Conservation (phyloP, 2,113 vertebrate genomes). For the Channa argus region DNA sequence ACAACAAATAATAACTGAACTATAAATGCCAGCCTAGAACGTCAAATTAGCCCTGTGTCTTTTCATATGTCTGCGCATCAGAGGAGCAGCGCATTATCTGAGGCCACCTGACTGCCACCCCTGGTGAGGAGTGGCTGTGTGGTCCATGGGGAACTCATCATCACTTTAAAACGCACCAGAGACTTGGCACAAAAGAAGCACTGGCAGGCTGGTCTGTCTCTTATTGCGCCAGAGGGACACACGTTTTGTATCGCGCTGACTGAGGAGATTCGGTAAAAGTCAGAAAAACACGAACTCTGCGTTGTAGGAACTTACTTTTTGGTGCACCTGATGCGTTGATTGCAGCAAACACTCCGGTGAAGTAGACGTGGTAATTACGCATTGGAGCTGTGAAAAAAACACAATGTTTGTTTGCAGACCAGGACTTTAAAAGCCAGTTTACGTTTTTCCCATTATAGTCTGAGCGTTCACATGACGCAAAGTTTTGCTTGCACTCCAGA, state of each 20-base stretch:
- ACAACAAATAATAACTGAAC: background rate
- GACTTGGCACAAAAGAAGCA: slow-evolving; percentile 73
- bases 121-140: slow-evolving; percentile 58
- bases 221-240: slow-evolving; percentile 51
- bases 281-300: slow-evolving; percentile 16
- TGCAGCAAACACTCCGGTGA: slow-evolving; percentile 7
- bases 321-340: slow-evolving; percentile 12
- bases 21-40: background rate
- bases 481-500: slow-evolving; percentile 47
- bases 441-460: background rate
- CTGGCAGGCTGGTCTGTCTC: slow-evolving; percentile 59
- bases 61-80: background rate
- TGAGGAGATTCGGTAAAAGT: slow-evolving; percentile 12
- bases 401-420: slow-evolving; percentile 7
- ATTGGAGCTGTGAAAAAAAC: slow-evolving; percentile 2
- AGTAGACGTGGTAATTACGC: slow-evolving; percentile 51
- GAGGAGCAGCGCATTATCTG: slow-evolving; percentile 3
- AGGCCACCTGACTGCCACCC: slow-evolving; percentile 55
- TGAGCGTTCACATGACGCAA: slow-evolving; percentile 67
- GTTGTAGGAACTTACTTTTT: slow-evolving; percentile 50
- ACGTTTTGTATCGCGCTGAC: slow-evolving; percentile 30
- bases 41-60: background rate
- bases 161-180: slow-evolving; percentile 77
- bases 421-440: slow-evolving; percentile 19
- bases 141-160: slow-evolving; percentile 75